These are phyloP conservation scores for Drosophila erecta DNA, from an alignment of 1,140 invertebrate species.

Conservation along the genomic window DNA sequence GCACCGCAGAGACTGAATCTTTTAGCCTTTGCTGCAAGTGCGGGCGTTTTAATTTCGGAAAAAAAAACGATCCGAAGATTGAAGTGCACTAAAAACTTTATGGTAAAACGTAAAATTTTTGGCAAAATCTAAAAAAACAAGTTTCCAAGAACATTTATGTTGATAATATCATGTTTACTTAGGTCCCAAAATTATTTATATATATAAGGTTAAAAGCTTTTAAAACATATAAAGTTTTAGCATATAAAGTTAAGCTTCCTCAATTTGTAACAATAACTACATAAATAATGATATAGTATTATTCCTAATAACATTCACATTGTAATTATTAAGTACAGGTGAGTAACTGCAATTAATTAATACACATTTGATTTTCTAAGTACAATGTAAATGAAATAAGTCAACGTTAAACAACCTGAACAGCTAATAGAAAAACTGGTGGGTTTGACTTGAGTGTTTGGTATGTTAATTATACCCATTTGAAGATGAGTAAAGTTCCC, in stretches of 20 bases:
- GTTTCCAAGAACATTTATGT: not conserved
- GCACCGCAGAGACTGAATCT: not conserved
- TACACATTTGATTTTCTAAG: not conserved
- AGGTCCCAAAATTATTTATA: not conserved
- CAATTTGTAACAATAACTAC: no score
- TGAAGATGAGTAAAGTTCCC: constrained; percentile 21
- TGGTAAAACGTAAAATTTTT: constrained; percentile 3
- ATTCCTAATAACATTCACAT: no score
- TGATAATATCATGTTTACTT: not conserved
- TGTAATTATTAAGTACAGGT: not conserved
- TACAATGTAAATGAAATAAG: not conserved
- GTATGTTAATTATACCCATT: constrained; percentile 19
- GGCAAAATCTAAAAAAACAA: not conserved
- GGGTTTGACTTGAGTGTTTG: not conserved
- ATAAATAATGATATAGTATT: no score
- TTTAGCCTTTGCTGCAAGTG: constrained; percentile 16
- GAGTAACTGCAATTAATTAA: not conserved
- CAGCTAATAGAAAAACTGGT: not conserved
- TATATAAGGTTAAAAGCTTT: not conserved
- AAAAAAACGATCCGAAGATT: not conserved
- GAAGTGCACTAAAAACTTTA: constrained; percentile 4
- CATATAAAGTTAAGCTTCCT: no score
- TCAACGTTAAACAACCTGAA: not conserved
- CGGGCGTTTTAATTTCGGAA: constrained; percentile 23
- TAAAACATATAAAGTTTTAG: no score